Evolutionary conservation across 2,113 vertebrate species (phyloP).

Genomic region (Reinhardtius hippoglossoides): DNA sequence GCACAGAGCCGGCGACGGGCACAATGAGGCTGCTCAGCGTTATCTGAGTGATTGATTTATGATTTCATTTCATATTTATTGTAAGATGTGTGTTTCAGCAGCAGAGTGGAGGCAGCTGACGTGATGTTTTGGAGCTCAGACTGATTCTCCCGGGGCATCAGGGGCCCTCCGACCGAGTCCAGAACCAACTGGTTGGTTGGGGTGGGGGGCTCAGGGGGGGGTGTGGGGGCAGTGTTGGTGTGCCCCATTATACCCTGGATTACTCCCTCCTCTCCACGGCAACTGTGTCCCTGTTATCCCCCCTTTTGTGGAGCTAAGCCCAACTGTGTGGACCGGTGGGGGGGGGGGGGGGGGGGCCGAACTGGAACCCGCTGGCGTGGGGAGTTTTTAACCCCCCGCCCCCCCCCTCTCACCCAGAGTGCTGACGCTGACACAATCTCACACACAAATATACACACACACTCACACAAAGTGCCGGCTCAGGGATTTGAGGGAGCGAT

Average conservation of each 20-base stretch:
- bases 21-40: background rate
- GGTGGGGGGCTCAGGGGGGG: constrained; percentile 2
- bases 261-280: constrained; percentile 63
- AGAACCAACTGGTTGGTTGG: constrained; percentile 73
- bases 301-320: constrained; percentile 81
- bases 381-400: constrained; percentile 71
- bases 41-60: too few species aligned
- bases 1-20: constrained; percentile 12
- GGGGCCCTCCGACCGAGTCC: constrained; percentile 49
- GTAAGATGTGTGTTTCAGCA: background rate
- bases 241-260: constrained; percentile 75
- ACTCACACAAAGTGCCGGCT: constrained; percentile 72
- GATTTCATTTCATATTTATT: background rate
- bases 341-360: constrained; percentile 59
- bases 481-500: constrained; percentile 63
- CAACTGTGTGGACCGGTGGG: constrained; percentile 59
- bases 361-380: constrained; percentile 80
- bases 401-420: constrained; percentile 49
- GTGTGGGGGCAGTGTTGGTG: constrained; percentile 14
- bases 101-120: background rate
- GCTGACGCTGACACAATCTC: constrained; percentile 77
- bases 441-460: constrained; percentile 45
- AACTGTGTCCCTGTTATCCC: constrained; percentile 76
- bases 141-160: background rate
- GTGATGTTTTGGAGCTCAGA: background rate